Base-by-base conservation (phyloP, 2,113 vertebrate species). In the Clupea harengus region DNA sequence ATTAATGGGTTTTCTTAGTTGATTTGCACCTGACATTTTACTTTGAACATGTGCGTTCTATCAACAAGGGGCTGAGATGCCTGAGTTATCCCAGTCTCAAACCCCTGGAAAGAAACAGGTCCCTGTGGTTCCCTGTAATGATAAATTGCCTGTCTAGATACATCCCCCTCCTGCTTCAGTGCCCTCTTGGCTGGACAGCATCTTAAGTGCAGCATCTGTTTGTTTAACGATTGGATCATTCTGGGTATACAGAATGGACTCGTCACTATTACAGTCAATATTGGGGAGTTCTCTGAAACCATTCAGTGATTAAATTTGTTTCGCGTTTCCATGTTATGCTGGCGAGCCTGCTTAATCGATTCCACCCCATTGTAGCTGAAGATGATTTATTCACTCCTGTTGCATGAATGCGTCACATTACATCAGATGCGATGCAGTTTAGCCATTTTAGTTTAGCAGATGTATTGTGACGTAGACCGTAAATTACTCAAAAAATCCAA, bases 31-130 rank as follows among this genome's bases (percentile, higher is more conserved):
- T 39, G 2, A 39, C 39, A 39, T 39, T 39, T 39, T 39, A 39
- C 39, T 39, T 39, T 39, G 39, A 39, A 5, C 32, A 78, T 13
- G 1, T 78, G 28, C 1, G 11, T 4, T 78, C 10, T 4, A 5
- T 75, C 39, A 17, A 39, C 72, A 78, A 39, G 11, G 72, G n/a
- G 25, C 25, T 39, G 11, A 18, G 5, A 78, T 78, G 72, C 3
- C 2, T 78, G 28, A 0, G 32, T 15, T 39, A 39, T 78, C 72
- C 28, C 28, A 10, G 13, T 15, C 9, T 2, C 10, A 75, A 75
- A 39, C n/a, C 67, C 72, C 72, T 78, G 9, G 28, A 78, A 78
- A 39, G 72, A 17, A 78, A 78, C 72, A 78, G 28, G 72, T 78
- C 72, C 32, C 28, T 15, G 32, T 39, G 72, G 28, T 39, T 32